These are phyloP conservation scores for Champsocephalus esox DNA, from an alignment of 2,797 vertebrate species.

Conservation along the genomic window DNA sequence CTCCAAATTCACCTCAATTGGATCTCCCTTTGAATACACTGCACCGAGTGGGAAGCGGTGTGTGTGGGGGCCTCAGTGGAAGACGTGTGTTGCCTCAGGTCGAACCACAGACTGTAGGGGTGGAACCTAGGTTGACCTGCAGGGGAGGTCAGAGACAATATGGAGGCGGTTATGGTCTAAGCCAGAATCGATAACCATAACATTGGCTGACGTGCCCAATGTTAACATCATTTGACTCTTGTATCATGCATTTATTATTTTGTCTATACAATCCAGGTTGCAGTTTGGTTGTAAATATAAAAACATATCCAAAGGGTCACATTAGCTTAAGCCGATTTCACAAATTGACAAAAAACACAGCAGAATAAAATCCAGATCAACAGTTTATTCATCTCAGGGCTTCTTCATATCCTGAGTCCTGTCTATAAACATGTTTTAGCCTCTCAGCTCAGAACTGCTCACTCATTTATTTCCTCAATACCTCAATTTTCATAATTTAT, in stretches of 20 bases:
- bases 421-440: constrained; percentile 31
- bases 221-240: too few species aligned
- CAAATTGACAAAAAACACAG: constrained; percentile 1
- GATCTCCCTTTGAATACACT: constrained; percentile 24
- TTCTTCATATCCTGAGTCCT: constrained; percentile 30
- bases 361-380: not conserved
- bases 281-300: not conserved
- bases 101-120: constrained; percentile 11
- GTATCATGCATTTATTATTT: constrained; percentile 31
- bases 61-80: constrained; percentile 1
- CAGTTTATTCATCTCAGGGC: constrained; percentile 18
- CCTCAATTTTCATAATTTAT: constrained; percentile 47
- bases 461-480: constrained; percentile 18
- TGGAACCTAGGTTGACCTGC: constrained; percentile 32
- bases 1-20: constrained; percentile 48
- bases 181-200: constrained; percentile 49
- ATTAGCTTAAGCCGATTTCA: not conserved
- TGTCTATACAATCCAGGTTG: not conserved
- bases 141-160: not conserved
- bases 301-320: not conserved
- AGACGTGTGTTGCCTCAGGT: constrained; percentile 15
- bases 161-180: not conserved
- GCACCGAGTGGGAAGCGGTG: not conserved
- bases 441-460: constrained; percentile 26
- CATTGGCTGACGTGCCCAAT: constrained; percentile 18